These are phyloP conservation scores for Holothuria leucospilota DNA, from an alignment of 53 echinoderm and acorn worm genomes.

Conservation along the genomic window DNA sequence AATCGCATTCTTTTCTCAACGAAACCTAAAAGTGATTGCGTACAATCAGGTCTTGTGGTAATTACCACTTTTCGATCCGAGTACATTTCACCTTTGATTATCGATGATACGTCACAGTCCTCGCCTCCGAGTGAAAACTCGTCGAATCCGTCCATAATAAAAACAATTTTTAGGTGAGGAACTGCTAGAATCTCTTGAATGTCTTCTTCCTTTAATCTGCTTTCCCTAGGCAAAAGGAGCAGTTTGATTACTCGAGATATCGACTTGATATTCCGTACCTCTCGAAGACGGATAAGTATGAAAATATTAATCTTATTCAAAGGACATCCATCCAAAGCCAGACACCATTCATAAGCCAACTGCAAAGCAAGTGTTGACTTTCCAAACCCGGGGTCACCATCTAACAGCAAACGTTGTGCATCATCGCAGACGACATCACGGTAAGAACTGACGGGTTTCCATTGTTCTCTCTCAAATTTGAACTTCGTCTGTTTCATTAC, in stretches of 20 bases:
- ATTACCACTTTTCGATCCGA: neutral
- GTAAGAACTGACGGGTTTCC: neutral
- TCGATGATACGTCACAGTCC: neutral
- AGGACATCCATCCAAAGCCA: neutral
- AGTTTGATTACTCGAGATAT: neutral
- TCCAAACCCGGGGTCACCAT: neutral
- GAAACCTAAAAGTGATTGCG: neutral
- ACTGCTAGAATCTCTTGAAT: neutral
- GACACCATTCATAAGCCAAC: neutral
- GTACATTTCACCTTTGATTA: neutral
- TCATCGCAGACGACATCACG: neutral
- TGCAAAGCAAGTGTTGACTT: neutral
- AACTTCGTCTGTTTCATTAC: neutral
- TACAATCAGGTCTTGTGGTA: neutral
- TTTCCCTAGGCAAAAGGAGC: neutral
- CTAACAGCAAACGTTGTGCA: neutral
- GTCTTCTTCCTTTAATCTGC: neutral
- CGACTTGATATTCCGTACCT: neutral
- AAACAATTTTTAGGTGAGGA: neutral
- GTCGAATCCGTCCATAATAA: conserved; percentile 1
- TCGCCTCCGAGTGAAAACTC: neutral
- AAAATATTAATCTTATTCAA: neutral
- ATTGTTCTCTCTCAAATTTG: neutral
- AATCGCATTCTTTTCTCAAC: neutral
- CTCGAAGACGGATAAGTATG: neutral